Percentiles rank a stretch among this genome's conserved stretches.
Evolutionary conservation across 2,797 vertebrate genomes (phyloP).

Genomic region (Pangasius larnaudii): DNA sequence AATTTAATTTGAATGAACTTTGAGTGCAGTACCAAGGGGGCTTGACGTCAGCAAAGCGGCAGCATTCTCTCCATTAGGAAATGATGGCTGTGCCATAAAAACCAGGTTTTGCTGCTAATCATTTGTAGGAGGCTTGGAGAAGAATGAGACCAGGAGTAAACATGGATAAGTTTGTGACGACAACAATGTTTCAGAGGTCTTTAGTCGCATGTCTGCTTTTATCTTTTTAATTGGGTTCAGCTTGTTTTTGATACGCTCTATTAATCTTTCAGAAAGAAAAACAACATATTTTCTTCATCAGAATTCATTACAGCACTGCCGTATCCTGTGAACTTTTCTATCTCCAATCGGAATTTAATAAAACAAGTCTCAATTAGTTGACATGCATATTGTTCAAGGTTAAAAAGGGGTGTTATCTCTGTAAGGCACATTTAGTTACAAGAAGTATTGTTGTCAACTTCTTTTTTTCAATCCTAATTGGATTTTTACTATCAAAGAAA

Average conservation of each 20-base stretch:
- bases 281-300: not conserved
- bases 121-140: not conserved
- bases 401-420: constrained; percentile 13
- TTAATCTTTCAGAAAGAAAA: constrained; percentile 3
- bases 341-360: not conserved
- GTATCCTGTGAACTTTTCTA: not conserved
- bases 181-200: not conserved
- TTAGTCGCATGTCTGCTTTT: not conserved
- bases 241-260: constrained; percentile 1
- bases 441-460: not conserved
- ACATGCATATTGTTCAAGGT: not conserved
- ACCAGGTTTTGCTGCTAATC: not conserved
- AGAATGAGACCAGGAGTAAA: not conserved
- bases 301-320: not conserved
- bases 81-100: not conserved
- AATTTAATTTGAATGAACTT: not conserved
- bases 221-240: constrained; percentile 41
- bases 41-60: not conserved
- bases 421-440: not conserved
- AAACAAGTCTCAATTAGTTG: not conserved
- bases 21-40: not conserved
- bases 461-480: not conserved
- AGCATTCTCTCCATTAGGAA: not conserved
- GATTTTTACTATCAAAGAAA: constrained; percentile 17
- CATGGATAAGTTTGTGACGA: not conserved